Base-by-base conservation (phyloP, 2,888 invertebrate genomes). In the Rhagonycha fulva region DNA sequence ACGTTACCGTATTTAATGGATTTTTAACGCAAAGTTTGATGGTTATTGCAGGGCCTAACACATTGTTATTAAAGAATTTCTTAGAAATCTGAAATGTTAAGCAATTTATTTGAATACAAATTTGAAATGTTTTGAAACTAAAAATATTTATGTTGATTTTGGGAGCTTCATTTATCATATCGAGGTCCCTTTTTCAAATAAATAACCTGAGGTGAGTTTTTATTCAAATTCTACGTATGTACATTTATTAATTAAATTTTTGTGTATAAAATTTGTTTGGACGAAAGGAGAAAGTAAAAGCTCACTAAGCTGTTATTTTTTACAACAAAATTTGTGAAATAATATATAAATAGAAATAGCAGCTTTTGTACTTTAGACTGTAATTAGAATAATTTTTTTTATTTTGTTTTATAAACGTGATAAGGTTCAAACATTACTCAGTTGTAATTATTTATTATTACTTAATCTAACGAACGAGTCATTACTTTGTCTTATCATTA, bases 321-420 rank as follows among this genome's bases (percentile, higher is more conserved):
- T 68, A 71, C 68, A 71, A 76, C 74, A 76, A 63, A 63, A 63
- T 76, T 78, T 79, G 73, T 78, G 74, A 78, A 76, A 76, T 81
- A 78, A 78, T 77, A 77, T 76, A 80, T 78, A 74, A 76, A 79
- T 83, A 83, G 82, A 80, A 82, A 81, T 84, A 84, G 84, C 84
- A 84, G 84, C 84, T 84, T 85, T 83, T 84, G 81, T 84, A 84
- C 81, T 83, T 81, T 83, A 84, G 84, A 83, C 77, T 84, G 80
- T 82, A 83, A 75, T 78, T 75, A 75, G 74, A 67, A 12, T 78
- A 83, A 84, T 81, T 83, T 82, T 82, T 81, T 75, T 78, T 66
- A 75, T 75, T 81, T 81, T 74, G 79, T 81, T 83, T 83, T 79
- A 80, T 83, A 78, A 81, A 81, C 80, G 81, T 81, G 81, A 81